phyloP scores from a whole-genome alignment of 2,113 vertebrate genomes.

The Tychaedon coryphoeus region DNA sequence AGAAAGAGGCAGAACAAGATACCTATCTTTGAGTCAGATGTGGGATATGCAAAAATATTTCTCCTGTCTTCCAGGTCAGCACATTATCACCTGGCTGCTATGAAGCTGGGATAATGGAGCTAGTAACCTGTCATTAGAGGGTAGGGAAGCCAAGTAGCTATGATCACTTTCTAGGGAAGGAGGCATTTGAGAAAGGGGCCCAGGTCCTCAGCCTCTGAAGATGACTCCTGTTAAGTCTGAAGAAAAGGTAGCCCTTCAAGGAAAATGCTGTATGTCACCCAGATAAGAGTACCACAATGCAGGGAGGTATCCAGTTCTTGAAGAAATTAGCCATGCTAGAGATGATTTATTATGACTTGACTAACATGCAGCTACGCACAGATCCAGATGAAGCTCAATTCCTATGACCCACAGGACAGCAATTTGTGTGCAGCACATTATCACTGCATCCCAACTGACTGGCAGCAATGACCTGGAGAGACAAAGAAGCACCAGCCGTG shows the following conservation, averaged over 20 bases:
- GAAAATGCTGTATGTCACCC: neutral
- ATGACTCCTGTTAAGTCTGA: neutral
- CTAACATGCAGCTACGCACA: neutral
- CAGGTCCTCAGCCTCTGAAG: neutral
- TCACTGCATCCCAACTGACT: neutral
- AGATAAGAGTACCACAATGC: neutral
- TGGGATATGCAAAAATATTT: neutral
- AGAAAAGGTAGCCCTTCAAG: neutral
- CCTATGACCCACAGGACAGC: accelerated
- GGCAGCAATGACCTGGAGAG: neutral
- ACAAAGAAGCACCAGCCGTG: neutral
- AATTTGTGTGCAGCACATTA: neutral
- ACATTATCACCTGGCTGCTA: neutral
- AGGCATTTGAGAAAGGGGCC: neutral
- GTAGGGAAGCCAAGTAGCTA: neutral
- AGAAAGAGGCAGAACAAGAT: neutral
- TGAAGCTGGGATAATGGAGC: neutral
- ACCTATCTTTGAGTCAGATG: neutral
- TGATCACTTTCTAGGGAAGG: neutral
- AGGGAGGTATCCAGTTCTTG: neutral
- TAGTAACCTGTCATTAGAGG: neutral
- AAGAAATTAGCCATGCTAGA: neutral
- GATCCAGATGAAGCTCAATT: neutral
- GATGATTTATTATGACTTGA: neutral
- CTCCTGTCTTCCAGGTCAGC: neutral